phyloP scores from a whole-genome alignment of 2,797 vertebrate genomes.

The Antennarius maculatus region DNA sequence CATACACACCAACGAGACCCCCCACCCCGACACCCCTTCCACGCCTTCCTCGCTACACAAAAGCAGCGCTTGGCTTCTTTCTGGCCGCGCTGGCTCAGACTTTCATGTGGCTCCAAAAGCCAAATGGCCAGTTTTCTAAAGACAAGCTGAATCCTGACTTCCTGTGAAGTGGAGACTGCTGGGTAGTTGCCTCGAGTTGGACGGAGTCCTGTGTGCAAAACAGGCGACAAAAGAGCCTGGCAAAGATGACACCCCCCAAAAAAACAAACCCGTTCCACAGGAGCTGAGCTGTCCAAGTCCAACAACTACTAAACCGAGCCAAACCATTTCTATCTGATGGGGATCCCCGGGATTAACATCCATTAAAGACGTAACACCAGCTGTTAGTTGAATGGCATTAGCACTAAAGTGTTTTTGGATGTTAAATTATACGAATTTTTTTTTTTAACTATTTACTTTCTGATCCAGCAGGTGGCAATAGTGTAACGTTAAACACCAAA shows the following conservation, averaged over 20 bases:
- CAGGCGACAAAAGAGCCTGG: conserved; percentile 22
- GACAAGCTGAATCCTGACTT: conserved; percentile 54
- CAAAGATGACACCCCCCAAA: conserved; percentile 18
- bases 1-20: conserved; percentile 26
- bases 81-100: conserved; percentile 30
- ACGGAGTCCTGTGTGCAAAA: conserved; percentile 47
- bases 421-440: no score
- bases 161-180: conserved; percentile 63
- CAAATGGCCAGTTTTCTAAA: conserved; percentile 54
- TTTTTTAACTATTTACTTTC: no score
- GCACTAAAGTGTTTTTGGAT: no score
- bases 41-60: conserved; percentile 48
- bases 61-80: conserved; percentile 47
- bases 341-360: neutral
- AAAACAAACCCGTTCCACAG: conserved; percentile 2
- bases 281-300: neutral
- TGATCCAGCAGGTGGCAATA: no score
- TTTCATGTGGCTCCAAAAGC: conserved; percentile 67
- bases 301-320: neutral
- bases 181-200: conserved; percentile 30
- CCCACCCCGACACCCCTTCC: conserved; percentile 11
- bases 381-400: no score
- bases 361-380: neutral
- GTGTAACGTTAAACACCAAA: no score
- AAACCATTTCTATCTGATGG: neutral